Evolutionary conservation across 2,888 invertebrate species (phyloP).

Genomic region (Pammene fasciana): DNA sequence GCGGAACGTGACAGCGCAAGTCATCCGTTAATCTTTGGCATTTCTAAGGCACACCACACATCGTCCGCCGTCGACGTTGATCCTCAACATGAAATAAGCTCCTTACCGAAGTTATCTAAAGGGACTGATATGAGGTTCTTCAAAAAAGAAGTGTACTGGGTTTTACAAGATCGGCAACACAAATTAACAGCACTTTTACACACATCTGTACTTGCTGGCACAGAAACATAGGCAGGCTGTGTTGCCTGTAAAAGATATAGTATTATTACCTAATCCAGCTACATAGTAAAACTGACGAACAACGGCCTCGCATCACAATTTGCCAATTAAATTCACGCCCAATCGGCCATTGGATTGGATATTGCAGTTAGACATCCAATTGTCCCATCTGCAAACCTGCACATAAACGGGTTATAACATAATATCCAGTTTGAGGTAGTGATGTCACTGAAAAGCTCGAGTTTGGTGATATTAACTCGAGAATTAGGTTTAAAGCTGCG

Average conservation of each 20-base stretch:
- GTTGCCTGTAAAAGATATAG: neutral
- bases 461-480: neutral
- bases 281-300: neutral
- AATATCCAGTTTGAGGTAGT: slow-evolving; percentile 28
- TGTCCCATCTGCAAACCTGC: slow-evolving; percentile 20
- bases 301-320: neutral
- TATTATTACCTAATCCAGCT: neutral
- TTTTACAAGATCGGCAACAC: too few species aligned
- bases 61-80: too few species aligned
- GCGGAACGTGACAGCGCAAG: too few species aligned
- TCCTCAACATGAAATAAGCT: too few species aligned
- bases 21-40: too few species aligned
- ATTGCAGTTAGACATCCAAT: slow-evolving; percentile 31
- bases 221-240: too few species aligned
- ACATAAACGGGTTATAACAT: slow-evolving; percentile 35
- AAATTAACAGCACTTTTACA: too few species aligned
- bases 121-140: too few species aligned
- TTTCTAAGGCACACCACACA: too few species aligned
- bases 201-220: too few species aligned
- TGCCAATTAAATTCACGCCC: slow-evolving; percentile 11
- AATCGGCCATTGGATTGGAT: slow-evolving; percentile 26
- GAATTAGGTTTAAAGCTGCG: neutral
- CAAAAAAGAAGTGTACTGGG: too few species aligned
- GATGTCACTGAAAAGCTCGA: slow-evolving; percentile 1
- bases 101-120: too few species aligned